Conservation (phyloP, 2,797 vertebrate species). For the Lacerta bilineata region DNA sequence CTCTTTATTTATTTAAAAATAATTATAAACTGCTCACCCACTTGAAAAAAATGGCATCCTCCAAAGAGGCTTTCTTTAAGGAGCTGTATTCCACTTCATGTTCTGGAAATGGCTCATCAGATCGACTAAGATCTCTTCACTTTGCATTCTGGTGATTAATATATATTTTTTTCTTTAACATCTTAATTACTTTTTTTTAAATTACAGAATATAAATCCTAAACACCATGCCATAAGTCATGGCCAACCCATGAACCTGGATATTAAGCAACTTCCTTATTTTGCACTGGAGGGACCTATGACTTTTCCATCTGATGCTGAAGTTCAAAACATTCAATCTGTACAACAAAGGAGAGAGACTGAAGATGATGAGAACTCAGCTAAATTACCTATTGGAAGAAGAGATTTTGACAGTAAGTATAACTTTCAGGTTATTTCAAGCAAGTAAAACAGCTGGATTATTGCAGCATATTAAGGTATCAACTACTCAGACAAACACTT, state of each 20-base stretch:
- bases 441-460: neutral
- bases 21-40: too few relatives aligned
- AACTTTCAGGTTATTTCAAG: slow-evolving; percentile 35
- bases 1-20: too few relatives aligned
- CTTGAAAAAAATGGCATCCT: neutral
- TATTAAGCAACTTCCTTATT: slow-evolving; percentile 75
- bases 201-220: slow-evolving; percentile 74
- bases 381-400: slow-evolving; percentile 83
- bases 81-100: neutral
- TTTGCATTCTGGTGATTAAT: neutral
- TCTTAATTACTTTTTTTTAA: slow-evolving; percentile 58
- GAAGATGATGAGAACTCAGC: slow-evolving; percentile 80
- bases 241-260: slow-evolving; percentile 70
- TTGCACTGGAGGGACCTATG: slow-evolving; percentile 76
- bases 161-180: neutral
- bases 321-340: slow-evolving; percentile 76
- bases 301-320: slow-evolving; percentile 77
- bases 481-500: neutral
- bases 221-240: slow-evolving; percentile 73
- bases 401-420: slow-evolving; percentile 89
- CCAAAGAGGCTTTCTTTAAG: neutral
- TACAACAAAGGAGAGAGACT: slow-evolving; percentile 84
- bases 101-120: neutral
- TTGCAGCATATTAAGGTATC: neutral
- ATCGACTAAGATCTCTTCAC: neutral